Base-by-base conservation (phyloP, 1,140 invertebrate genomes). In the Zaprionus tsacasi region DNA sequence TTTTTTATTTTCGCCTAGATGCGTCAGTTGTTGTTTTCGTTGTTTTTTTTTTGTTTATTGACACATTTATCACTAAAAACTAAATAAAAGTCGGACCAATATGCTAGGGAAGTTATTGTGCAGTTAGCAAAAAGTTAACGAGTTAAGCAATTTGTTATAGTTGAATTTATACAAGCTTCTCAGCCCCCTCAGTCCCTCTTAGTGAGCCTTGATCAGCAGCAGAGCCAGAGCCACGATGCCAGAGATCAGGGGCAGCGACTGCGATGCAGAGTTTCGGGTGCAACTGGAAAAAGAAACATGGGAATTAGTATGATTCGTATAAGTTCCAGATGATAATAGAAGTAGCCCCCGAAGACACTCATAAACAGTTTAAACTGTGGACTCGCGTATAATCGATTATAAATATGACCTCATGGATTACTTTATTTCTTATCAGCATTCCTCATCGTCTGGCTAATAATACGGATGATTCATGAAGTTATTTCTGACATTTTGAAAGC, bases 1-100 rank as follows among this genome's bases (percentile, higher is more conserved):
- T 65, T 33, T 60, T 71, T 67, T 66, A 38, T 70, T 59, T 72
- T 70, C 54, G 38, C 40, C 58, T 78, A 70, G 69, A 50, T 59
- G 57, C 61, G 63, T 67, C 58, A 75, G 54, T 45, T 35, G n/a
- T 66, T 21, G 21, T 21, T 59, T 10, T 59, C 38, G 71, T 79
- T 43, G n/a, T 6, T 45, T 12, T 36, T 54, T 21, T 25, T 70
- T 59, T 40, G 67, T 65, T 72, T 67, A 71, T 77, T 78, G 82
- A 78, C 77, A 80, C 61, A 56, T 17, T 76, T 61, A 80, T 69
- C 54, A 64, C 85, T 87, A 87, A 75, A 88, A 88, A 87, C 83
- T 87, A 87, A 87, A 87, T 87, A 88, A 88, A 88, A 82, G 65
- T 76, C 76, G 65, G 64, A 76, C 68, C 61, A 76, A 73, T 73